A percentile compares a stretch with the other conserved stretches of the same genome.
Evolutionary conservation across 2,797 vertebrate species (phyloP).

Genomic region (Perodicticus potto): DNA sequence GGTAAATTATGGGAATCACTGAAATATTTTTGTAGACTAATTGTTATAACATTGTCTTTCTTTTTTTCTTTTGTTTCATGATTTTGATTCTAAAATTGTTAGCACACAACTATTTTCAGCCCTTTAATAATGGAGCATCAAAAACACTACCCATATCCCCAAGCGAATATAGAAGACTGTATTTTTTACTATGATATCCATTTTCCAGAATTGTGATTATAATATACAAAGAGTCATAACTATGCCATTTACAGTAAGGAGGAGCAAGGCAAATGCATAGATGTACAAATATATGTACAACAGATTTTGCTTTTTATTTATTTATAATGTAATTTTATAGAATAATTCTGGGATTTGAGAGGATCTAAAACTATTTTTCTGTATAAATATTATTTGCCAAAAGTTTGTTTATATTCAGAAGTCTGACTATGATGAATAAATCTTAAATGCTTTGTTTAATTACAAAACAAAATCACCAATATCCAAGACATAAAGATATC

Average conservation of each 20-base stretch:
- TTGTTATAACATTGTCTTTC: constrained; percentile 86
- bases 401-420: constrained; percentile 92
- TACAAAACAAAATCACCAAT: constrained; percentile 87
- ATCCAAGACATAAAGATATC: constrained; percentile 88
- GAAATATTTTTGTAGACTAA: constrained; percentile 91
- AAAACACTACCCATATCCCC: constrained; percentile 87
- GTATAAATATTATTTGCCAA: constrained; percentile 93
- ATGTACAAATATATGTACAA: constrained; percentile 90
- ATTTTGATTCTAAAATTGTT: constrained; percentile 88
- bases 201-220: constrained; percentile 89
- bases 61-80: constrained; percentile 86
- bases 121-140: constrained; percentile 87
- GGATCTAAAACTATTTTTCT: constrained; percentile 92
- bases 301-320: constrained; percentile 92
- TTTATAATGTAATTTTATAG: constrained; percentile 93
- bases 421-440: constrained; percentile 90
- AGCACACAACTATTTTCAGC: constrained; percentile 88
- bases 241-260: constrained; percentile 88
- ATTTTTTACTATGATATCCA: constrained; percentile 91
- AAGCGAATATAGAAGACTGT: constrained; percentile 89
- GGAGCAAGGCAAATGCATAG: constrained; percentile 89
- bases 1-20: constrained; percentile 89
- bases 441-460: constrained; percentile 92
- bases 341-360: constrained; percentile 91
- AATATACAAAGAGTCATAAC: constrained; percentile 89